phyloP scores from a whole-genome alignment of 2,113 vertebrate species.

The Hydrolagus affinis region DNA sequence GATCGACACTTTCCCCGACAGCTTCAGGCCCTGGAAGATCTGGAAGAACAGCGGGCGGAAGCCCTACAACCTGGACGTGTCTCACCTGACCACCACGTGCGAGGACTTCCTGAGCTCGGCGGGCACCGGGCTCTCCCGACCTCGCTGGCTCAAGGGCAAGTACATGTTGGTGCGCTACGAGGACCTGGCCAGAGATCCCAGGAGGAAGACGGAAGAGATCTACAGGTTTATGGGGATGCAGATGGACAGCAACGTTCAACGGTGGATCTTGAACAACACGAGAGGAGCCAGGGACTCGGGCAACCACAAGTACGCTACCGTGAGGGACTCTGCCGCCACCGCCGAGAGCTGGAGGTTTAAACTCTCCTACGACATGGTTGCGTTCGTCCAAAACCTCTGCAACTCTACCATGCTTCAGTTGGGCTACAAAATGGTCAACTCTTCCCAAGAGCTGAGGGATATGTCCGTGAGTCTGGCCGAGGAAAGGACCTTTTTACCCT shows the following conservation, averaged over 20 bases:
- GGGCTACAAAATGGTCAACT: slow-evolving; percentile 75
- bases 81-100: slow-evolving; percentile 82
- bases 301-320: slow-evolving; percentile 88
- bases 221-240: slow-evolving; percentile 83
- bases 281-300: slow-evolving; percentile 75
- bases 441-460: slow-evolving; percentile 82
- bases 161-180: slow-evolving; percentile 95
- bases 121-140: slow-evolving; percentile 75
- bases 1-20: slow-evolving; percentile 90
- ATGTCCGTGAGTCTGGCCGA: slow-evolving; percentile 81
- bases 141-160: slow-evolving; percentile 83
- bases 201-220: slow-evolving; percentile 87
- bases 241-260: slow-evolving; percentile 76
- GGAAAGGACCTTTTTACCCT: slow-evolving; percentile 81
- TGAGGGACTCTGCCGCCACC: slow-evolving; percentile 84
- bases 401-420: slow-evolving; percentile 76
- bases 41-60: slow-evolving; percentile 87
- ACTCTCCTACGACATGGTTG: slow-evolving; percentile 86
- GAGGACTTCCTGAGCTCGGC: slow-evolving; percentile 88
- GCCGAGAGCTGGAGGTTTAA: slow-evolving; percentile 92
- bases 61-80: slow-evolving; percentile 83
- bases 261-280: slow-evolving; percentile 93
- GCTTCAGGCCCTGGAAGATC: slow-evolving; percentile 87
- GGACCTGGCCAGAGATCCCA: slow-evolving; percentile 84
- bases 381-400: slow-evolving; percentile 82